Evolutionary conservation across 2,113 vertebrate species (phyloP).

Genomic region (Dromaius novaehollandiae): DNA sequence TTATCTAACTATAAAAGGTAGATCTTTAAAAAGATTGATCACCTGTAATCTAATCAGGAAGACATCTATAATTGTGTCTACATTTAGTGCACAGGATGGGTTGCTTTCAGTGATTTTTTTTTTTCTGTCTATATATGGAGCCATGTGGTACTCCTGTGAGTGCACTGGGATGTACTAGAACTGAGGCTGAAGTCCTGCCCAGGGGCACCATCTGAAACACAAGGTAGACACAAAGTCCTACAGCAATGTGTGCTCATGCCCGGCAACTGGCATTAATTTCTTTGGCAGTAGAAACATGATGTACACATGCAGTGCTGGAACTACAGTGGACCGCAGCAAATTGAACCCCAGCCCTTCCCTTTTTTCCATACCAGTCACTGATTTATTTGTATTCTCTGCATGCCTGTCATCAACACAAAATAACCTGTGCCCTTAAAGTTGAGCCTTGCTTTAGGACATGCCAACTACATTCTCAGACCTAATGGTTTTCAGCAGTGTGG

Average conservation of each 20-base stretch:
- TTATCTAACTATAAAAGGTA: background rate
- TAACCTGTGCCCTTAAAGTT: background rate
- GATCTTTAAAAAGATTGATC: background rate
- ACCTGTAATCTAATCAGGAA: background rate
- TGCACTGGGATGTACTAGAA: background rate
- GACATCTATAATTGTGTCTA: too few relatives aligned
- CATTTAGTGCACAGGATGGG: background rate
- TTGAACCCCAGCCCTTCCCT: background rate
- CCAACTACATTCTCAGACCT: background rate
- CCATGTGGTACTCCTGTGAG: background rate
- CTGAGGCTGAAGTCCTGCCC: background rate
- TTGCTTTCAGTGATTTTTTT: background rate
- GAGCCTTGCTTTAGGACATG: background rate
- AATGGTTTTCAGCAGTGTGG: background rate
- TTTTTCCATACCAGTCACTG: background rate
- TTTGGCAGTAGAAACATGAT: background rate
- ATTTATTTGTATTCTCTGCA: background rate
- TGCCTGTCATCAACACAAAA: background rate
- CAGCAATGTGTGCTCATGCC: fast-evolving
- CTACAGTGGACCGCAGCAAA: background rate
- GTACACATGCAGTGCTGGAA: background rate
- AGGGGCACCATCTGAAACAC: background rate
- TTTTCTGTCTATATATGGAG: background rate
- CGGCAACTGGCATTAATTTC: background rate
- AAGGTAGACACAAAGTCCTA: background rate